Evolutionary conservation across 2,888 invertebrate genomes (phyloP), one percentile per base, ranked within the genome.

Genomic region (Amaurobius ferox): DNA sequence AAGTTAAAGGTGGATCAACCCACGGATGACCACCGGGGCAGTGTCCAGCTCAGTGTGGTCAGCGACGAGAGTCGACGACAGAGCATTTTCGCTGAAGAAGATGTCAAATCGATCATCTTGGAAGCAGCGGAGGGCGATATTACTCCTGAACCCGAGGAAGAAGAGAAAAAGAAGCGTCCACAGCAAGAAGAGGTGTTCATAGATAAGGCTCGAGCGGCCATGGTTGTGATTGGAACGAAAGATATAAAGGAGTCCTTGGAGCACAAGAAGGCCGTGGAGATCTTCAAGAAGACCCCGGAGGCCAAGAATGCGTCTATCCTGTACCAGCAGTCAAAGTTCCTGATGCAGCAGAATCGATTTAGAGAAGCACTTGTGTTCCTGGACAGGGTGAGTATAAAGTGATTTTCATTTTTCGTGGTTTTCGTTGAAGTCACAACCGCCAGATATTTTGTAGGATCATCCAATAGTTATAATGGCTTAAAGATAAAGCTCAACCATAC

Each of bases 171-270:
- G 3, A 72, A 28, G n/a, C 28, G 28, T 13, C 35, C 29, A 0
- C 19, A 66, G 0, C 40, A 68, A 85, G 96, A 96, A 89, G 97
- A 97, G 90, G 92, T 95, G 28, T 97, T 96, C 90, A 97, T 96
- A 26, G 97, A 97, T 91, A 97, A 97, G 90, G 97, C 97, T 91
- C 93, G 97, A 6, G 97, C 97, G 0, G 97, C 97, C 0, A 96
- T 97, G 0, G 96, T 96, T 19, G 95, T 96, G 90, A 91, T 95
- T 93, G 96, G 96, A 0, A 95, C 94, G n/a, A 94, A 94, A 88
- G 97, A 97, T 90, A 97, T 97, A 88, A 97, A 97, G 80, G 89
- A 89, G 0, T 89, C 89, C 3, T 71, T 90, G 95, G 95, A 77
- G 7, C 11, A 44, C 13, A 70, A 83, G 74, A 88, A 83, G 66